phyloP scores from a whole-genome alignment of 2,797 vertebrate genomes.

The Lutjanus argentimaculatus region DNA sequence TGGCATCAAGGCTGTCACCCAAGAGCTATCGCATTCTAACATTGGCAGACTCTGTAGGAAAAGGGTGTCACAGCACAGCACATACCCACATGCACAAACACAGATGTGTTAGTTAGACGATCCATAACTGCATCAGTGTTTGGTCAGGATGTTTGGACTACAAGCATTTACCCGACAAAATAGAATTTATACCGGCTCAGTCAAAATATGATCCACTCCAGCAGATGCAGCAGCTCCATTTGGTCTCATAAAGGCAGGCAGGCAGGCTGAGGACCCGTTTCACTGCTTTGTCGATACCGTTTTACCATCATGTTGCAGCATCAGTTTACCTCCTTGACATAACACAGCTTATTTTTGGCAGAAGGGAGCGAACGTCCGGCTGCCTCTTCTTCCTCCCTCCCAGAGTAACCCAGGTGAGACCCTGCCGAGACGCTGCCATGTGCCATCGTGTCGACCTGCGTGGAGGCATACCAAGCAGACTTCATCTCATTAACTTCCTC shows the following conservation, averaged over 20 bases:
- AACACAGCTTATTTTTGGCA: constrained; percentile 60
- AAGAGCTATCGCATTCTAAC: constrained; percentile 75
- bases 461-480: constrained; percentile 47
- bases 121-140: constrained; percentile 56
- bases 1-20: constrained; percentile 82
- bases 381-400: constrained; percentile 14
- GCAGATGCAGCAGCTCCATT: constrained; percentile 67
- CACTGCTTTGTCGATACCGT: constrained; percentile 66
- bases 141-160: constrained; percentile 72
- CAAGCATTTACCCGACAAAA: constrained; percentile 60
- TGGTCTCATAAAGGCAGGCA: constrained; percentile 55
- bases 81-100: constrained; percentile 69
- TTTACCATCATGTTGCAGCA: constrained; percentile 61
- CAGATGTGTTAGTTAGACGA: constrained; percentile 61
- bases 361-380: constrained; percentile 30
- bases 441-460: constrained; percentile 33
- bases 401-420: constrained; percentile 57
- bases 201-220: constrained; percentile 70
- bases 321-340: constrained; percentile 67
- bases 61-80: constrained; percentile 69
- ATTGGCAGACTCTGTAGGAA: constrained; percentile 68
- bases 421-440: constrained; percentile 28
- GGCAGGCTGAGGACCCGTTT: constrained; percentile 60
- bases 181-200: constrained; percentile 52
- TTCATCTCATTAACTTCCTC: constrained; percentile 69